phyloP scores from a whole-genome alignment of 1,140 invertebrate species.

The Rhagoletis zephyria region DNA sequence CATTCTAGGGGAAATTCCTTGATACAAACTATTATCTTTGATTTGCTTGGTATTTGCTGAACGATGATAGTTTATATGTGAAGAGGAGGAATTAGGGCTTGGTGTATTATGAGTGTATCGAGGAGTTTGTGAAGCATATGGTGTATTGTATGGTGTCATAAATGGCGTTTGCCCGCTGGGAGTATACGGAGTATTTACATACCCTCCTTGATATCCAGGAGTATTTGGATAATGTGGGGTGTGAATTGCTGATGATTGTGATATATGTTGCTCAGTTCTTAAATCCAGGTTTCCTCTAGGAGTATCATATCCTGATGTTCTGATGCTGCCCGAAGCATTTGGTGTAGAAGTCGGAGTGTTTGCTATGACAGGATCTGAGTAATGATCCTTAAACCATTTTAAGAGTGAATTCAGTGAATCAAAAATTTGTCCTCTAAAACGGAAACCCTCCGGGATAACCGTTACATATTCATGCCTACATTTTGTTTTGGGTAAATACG shows the following conservation, averaged over 20 bases:
- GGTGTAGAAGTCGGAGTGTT: conserved; percentile 81
- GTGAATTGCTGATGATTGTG: conserved; percentile 81
- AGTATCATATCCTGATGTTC: conserved; percentile 77
- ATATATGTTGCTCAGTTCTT: conserved; percentile 81
- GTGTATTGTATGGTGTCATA: conserved; percentile 87
- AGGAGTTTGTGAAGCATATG: conserved; percentile 79
- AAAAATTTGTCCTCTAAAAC: conserved; percentile 91
- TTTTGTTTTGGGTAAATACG: conserved; percentile 89
- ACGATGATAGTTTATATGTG: conserved; percentile 69
- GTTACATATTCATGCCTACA: conserved; percentile 93
- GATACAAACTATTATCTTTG: conserved; percentile 56
- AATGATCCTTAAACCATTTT: conserved; percentile 98
- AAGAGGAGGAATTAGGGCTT: conserved; percentile 72
- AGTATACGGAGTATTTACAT: conserved; percentile 84
- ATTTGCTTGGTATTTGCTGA: conserved; percentile 59
- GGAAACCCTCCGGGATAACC: conserved; percentile 92
- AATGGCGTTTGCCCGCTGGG: conserved; percentile 92
- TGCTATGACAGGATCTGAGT: conserved; percentile 88
- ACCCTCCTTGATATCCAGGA: conserved; percentile 75
- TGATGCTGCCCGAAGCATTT: conserved; percentile 74
- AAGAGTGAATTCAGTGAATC: conserved; percentile 87
- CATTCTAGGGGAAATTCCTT: conserved; percentile 55
- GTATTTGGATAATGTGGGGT: conserved; percentile 82
- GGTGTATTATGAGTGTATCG: conserved; percentile 78
- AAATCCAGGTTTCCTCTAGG: conserved; percentile 76